Evolutionary conservation across 1,140 invertebrate genomes (phyloP).

Genomic region (Teleogryllus occipitalis): DNA sequence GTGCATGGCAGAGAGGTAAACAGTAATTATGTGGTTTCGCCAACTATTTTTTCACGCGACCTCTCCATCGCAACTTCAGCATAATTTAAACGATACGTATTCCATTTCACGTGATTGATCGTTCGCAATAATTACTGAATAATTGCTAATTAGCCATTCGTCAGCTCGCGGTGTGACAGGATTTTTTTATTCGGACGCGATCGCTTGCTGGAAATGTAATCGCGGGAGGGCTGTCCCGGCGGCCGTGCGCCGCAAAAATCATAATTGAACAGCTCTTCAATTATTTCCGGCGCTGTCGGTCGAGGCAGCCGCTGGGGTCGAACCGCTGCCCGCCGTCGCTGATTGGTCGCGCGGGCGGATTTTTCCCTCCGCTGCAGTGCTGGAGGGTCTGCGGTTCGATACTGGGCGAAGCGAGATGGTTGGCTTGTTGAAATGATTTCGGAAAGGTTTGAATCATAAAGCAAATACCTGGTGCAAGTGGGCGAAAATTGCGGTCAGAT

Average conservation of each 20-base stretch:
- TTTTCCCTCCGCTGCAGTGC: no score
- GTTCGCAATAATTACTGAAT: not conserved
- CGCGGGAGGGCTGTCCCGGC: no score
- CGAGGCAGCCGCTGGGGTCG: no score
- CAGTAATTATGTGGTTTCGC: not conserved
- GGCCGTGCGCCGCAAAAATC: not conserved
- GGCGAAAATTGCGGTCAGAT: no score
- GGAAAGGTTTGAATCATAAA: no score
- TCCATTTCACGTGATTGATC: not conserved
- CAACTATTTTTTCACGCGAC: not conserved
- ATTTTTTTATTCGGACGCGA: not conserved
- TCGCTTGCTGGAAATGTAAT: not conserved
- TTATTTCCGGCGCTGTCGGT: not conserved
- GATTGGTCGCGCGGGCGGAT: no score
- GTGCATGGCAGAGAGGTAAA: not conserved
- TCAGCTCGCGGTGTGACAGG: not conserved
- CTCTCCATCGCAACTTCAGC: not conserved
- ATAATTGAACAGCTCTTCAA: constrained; percentile 1
- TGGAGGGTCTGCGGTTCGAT: no score
- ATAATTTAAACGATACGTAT: not conserved
- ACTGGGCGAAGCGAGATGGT: no score
- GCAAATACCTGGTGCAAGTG: no score
- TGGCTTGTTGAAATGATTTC: no score
- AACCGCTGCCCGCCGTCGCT: no score
- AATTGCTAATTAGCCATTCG: not conserved